Evolutionary conservation across 2,797 vertebrate genomes (phyloP).

Genomic region (Gadopsis bispinosus): DNA sequence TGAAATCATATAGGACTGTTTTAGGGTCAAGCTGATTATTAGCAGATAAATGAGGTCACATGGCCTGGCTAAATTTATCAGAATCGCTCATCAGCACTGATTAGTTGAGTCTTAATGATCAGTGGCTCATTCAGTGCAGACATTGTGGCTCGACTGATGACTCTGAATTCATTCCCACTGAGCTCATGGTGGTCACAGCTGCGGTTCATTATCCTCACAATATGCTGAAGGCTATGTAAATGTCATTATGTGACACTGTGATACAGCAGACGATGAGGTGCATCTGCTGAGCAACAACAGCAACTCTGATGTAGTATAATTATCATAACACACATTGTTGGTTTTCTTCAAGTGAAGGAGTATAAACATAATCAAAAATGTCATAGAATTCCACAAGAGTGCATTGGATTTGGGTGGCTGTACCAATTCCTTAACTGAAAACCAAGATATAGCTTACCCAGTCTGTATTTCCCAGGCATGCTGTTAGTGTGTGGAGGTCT

Average conservation of each 20-base stretch:
- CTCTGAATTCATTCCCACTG: constrained; percentile 2
- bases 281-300: constrained; percentile 7
- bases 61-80: background rate
- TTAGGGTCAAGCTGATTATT: too few relatives aligned
- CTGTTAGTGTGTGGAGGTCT: constrained; percentile 91
- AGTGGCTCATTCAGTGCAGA: background rate
- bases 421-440: background rate
- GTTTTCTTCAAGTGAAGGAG: background rate
- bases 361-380: background rate
- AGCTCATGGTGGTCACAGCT: constrained; percentile 21
- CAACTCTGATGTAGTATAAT: background rate
- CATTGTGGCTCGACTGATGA: background rate
- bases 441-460: too few relatives aligned
- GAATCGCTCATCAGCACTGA: background rate
- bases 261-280: background rate
- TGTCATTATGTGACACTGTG: background rate
- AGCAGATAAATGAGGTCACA: background rate
- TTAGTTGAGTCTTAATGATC: background rate
- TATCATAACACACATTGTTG: background rate
- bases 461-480: constrained; percentile 85
- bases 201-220: constrained; percentile 11
- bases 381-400: background rate
- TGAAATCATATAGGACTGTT: too few relatives aligned
- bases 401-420: background rate
- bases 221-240: background rate